Percentiles rank a stretch among this genome's conserved stretches.
These are phyloP conservation scores for Hedychridium roseum DNA, from an alignment of 2,888 invertebrate genomes.

Conservation along the genomic window DNA sequence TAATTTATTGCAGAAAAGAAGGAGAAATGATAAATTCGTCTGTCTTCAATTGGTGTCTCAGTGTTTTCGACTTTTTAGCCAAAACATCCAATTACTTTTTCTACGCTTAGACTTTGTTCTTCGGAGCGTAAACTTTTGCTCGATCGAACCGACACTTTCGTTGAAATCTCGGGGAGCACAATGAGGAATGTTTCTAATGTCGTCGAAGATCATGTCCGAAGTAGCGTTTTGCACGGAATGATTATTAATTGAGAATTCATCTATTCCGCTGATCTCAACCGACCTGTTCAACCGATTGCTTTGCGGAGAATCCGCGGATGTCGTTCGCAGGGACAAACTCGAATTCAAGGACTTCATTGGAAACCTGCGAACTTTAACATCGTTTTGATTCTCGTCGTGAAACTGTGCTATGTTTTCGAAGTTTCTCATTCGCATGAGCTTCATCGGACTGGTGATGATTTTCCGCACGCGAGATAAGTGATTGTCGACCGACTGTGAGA, in stretches of 20 bases:
- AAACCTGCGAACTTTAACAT: too few species aligned
- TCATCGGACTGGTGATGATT: constrained; percentile 10
- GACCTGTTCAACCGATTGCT: constrained; percentile 9
- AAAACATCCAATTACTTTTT: constrained; percentile 42
- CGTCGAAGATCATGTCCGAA: too few species aligned
- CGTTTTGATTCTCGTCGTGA: constrained; percentile 43
- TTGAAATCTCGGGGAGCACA: too few species aligned
- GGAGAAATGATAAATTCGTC: too few species aligned
- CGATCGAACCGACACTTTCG: background rate
- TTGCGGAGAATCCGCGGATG: background rate
- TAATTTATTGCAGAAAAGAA: too few species aligned
- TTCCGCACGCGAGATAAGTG: constrained; percentile 10
- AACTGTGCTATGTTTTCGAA: constrained; percentile 33
- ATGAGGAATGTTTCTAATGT: too few species aligned
- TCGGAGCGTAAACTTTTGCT: background rate
- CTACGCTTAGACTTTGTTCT: constrained; percentile 15
- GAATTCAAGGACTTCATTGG: constrained; percentile 8
- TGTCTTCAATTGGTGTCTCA: too few species aligned
- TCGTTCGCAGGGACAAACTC: background rate
- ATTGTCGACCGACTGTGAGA: constrained; percentile 35
- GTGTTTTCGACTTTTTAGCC: constrained; percentile 29
- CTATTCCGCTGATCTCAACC: constrained; percentile 22
- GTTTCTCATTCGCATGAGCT: constrained; percentile 35
- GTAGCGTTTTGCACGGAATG: too few species aligned
- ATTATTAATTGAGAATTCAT: too few species aligned